A percentile compares a stretch with the other conserved stretches of the same genome.
Conservation (phyloP, 2,888 invertebrate genomes). For the Apotomis turbidana region DNA sequence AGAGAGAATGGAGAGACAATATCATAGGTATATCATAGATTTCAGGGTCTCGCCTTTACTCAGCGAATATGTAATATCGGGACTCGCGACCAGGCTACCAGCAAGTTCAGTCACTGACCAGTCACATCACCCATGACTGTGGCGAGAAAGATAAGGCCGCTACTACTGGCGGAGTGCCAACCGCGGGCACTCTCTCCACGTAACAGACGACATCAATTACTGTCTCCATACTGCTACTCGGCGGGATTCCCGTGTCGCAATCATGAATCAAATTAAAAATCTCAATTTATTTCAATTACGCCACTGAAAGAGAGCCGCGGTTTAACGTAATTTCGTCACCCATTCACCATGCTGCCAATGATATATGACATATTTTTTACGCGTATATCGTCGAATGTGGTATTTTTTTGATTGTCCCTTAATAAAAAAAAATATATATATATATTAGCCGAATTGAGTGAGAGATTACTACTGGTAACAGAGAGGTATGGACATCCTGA, state of each 20-base stretch:
- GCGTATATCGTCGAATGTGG: not conserved
- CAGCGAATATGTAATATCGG: not conserved
- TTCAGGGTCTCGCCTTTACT: no score
- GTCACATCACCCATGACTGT: not conserved
- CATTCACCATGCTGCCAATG: not conserved
- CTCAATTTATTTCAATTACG: not conserved
- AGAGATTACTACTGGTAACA: no score
- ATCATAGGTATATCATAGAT: no score
- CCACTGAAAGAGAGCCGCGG: not conserved
- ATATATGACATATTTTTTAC: not conserved
- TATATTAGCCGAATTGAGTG: no score
- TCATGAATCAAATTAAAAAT: conserved; percentile 1
- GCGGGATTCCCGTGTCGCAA: conserved; percentile 45
- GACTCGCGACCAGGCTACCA: not conserved
- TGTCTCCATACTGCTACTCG: conserved; percentile 36
- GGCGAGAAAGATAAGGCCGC: conserved; percentile 50
- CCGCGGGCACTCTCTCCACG: conserved; percentile 47
- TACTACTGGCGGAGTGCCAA: conserved; percentile 53
- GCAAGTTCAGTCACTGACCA: not conserved
- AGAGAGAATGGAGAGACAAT: no score
- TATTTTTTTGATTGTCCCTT: no score
- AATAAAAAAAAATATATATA: no score
- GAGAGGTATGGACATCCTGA: no score
- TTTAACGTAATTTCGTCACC: not conserved
- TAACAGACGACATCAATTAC: conserved; percentile 51